Base-by-base conservation (phyloP, 2,113 vertebrate genomes). In the Galemys pyrenaicus region DNA sequence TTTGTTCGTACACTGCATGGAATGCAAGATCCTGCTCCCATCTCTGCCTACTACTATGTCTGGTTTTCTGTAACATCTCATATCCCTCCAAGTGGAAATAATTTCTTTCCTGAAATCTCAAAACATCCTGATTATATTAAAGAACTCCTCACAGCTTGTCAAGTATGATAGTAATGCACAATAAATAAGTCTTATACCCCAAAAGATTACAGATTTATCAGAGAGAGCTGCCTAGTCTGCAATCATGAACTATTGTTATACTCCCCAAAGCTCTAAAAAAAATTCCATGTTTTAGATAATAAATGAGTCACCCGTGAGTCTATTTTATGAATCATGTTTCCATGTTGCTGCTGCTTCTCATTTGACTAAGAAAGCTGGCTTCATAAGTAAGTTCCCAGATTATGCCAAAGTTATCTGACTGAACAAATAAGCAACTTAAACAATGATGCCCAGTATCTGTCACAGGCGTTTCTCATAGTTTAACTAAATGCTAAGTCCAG, bases 371-470 rank as follows among this genome's bases (percentile, higher is more conserved):
- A 67, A 12, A 51, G 9, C 20, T 93, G 51, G 46, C 49, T 84
- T 94, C 58, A 71, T 46, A 70, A 92, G 58, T 58, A 77, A 65
- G 9, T 26, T 3, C 26, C 24, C 60, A 62, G 60, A 30, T 26
- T 62, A 30, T 12, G 60, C 12, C 60, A 26, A 62, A 28, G 12
- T 13, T 64, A 41, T 78, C 41, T 85, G 46, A 80, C 7, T 82
- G 10, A 95, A 84, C 28, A 87, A 94, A 71, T 56, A 83, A 58
- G 24, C 26, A 64, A 85, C 44, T 85, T 89, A 85, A 90, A 87
- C n/a, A 67, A 16, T 3, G 10, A 13, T 44, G 70, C 6, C 44
- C 39, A 1, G 37, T 56, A 68, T 88, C 75, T 78, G 32, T 78
- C 35, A 39, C 5, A 74, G 37, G 87, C 41, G 51, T 46, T 79